Conservation (phyloP, 1,140 invertebrate species). For the Contarinia nasturtii region DNA sequence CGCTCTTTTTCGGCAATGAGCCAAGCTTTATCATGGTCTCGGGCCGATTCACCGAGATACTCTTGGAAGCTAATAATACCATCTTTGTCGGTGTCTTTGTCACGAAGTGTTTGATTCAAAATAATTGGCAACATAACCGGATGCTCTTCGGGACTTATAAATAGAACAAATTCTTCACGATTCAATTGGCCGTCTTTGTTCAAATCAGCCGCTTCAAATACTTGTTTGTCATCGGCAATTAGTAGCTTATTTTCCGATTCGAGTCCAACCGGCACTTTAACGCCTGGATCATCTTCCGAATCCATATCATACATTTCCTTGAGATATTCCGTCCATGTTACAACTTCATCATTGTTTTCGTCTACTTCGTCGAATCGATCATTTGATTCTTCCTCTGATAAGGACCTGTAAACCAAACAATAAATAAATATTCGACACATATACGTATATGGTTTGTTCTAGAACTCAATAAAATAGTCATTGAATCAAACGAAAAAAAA, state of each 20-base stretch:
- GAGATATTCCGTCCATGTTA: slow-evolving; percentile 81
- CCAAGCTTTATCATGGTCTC: slow-evolving; percentile 61
- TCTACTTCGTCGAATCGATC: slow-evolving; percentile 77
- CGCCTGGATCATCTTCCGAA: slow-evolving; percentile 23
- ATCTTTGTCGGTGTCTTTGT: slow-evolving; percentile 75
- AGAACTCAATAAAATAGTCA: slow-evolving; percentile 1
- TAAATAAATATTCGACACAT: slow-evolving; percentile 1
- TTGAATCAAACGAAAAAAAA: slow-evolving; percentile 5
- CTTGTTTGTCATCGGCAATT: slow-evolving; percentile 54
- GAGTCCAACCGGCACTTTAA: slow-evolving; percentile 23
- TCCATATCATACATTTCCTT: slow-evolving; percentile 60
- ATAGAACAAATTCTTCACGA: slow-evolving; percentile 66
- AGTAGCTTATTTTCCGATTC: slow-evolving; percentile 27
- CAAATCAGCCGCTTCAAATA: slow-evolving; percentile 72
- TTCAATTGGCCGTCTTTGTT: slow-evolving; percentile 66
- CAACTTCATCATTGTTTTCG: slow-evolving; percentile 55
- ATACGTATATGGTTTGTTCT: not conserved
- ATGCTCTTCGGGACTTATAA: slow-evolving; percentile 88
- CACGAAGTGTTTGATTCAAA: slow-evolving; percentile 61
- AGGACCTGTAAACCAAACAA: slow-evolving; percentile 37
- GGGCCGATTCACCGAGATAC: slow-evolving; percentile 56
- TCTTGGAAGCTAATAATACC: slow-evolving; percentile 66
- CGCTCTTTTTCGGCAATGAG: slow-evolving; percentile 69
- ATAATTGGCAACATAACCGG: slow-evolving; percentile 71
- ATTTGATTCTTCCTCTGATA: slow-evolving; percentile 72